phyloP scores from a whole-genome alignment of 2,888 invertebrate species.

The Lacanobia wlatinum region DNA sequence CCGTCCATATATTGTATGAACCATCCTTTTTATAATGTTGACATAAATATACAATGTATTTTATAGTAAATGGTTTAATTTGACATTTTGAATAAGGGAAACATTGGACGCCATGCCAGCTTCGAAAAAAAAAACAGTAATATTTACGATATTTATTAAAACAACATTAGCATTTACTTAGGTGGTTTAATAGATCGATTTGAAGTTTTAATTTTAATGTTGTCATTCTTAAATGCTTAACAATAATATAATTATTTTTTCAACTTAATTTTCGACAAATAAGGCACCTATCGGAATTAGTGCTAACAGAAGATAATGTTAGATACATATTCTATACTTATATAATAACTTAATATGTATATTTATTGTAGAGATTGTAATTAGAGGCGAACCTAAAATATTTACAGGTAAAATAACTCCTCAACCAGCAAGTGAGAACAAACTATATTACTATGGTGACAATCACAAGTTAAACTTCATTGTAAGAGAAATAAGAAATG shows the following conservation, averaged over 20 bases:
- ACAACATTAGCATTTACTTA: constrained; percentile 46
- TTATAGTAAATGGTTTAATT: constrained; percentile 24
- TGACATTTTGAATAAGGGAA: neutral
- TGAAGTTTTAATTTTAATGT: constrained; percentile 34
- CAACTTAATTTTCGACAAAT: constrained; percentile 8
- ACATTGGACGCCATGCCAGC: neutral
- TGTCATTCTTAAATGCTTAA: constrained; percentile 35
- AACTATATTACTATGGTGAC: constrained; percentile 10
- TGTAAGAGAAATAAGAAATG: constrained; percentile 10
- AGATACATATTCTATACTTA: constrained; percentile 46
- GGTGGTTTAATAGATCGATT: constrained; percentile 31
- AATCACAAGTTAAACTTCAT: constrained; percentile 1
- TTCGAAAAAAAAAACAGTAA: constrained; percentile 23
- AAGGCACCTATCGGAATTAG: constrained; percentile 46
- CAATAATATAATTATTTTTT: constrained; percentile 12
- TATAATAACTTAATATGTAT: constrained; percentile 54
- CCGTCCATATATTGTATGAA: constrained; percentile 60
- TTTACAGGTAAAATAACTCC: constrained; percentile 64
- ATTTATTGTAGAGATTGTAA: constrained; percentile 40
- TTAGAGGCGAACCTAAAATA: constrained; percentile 50
- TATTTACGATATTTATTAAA: constrained; percentile 57
- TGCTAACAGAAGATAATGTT: constrained; percentile 21
- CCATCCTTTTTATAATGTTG: constrained; percentile 52
- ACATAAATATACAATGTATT: constrained; percentile 45
- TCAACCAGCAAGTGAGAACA: constrained; percentile 56